Conservation (phyloP, 2,888 invertebrate genomes). For the Rhingia rostrata region DNA sequence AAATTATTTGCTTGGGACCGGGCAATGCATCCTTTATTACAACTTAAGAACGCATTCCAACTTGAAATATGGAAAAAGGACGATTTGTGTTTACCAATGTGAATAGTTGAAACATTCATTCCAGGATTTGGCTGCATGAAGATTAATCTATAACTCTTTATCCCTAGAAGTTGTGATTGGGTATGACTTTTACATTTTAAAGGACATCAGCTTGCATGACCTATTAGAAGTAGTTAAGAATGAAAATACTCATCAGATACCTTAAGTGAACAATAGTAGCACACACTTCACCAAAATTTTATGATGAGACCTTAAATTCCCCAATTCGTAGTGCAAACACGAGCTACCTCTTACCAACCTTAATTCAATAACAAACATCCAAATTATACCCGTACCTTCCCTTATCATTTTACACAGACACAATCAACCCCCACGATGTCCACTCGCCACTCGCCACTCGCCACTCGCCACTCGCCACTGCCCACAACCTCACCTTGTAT, state of each 20-base stretch:
- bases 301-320: slow-evolving; percentile 6
- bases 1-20: neutral
- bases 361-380: slow-evolving; percentile 68
- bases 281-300: neutral
- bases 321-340: neutral
- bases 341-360: slow-evolving; percentile 36
- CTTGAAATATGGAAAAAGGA: neutral
- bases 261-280: no score
- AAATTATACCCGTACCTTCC: slow-evolving; percentile 50
- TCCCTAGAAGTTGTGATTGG: no score
- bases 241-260: no score
- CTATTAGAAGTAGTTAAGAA: no score
- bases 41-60: neutral
- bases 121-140: neutral
- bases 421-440: neutral
- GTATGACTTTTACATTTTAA: no score
- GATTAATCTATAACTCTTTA: neutral
- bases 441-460: neutral
- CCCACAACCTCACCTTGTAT: neutral
- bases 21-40: slow-evolving; percentile 16
- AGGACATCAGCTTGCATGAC: no score
- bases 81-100: neutral
- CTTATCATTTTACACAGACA: slow-evolving; percentile 47
- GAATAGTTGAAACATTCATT: neutral
- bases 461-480: neutral